Base-by-base conservation (phyloP, 2,888 invertebrate genomes). In the Steinernema carpocapsae region DNA sequence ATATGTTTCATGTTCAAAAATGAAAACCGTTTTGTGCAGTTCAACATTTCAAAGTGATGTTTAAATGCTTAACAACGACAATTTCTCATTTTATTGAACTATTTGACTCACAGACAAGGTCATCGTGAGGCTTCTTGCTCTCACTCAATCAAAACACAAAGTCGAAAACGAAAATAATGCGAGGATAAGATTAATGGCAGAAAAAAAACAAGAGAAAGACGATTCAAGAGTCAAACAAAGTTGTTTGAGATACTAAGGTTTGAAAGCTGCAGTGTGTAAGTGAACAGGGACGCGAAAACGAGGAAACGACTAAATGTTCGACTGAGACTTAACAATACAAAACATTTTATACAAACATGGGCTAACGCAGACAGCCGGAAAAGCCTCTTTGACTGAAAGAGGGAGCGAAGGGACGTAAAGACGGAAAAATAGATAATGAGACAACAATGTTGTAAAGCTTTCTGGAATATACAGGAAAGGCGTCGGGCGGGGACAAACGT, bases 311-410 rank as follows among this genome's bases (percentile, higher is more conserved):
- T 37, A 37, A 37, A 37, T 37, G 37, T 37, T 37, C 37, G 37
- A 37, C 37, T 37, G 37, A 37, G 37, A 37, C 37, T 37, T 10
- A 37, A 37, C 37, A 37, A 37, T 37, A 37, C 37, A 37, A 37
- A 37, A 37, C 37, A 64, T 29, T 64, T 64, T 64, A 64, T 64
- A 64, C 64, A 64, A 29, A 64, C 64, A 64, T 3, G 14, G 64
- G 64, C 10, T 24, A 12, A n/a, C 22, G 12, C 24, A 22, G 19
- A 52, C 19, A 2, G 52, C 22, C 52, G 24, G 10, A 2, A 2
- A 22, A n/a, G 22, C 10, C 37, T 37, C 37, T 10, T 10, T 37
- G 10, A 37, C 3, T 37, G 37, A 10, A 10, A 37, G 10, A 10
- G 10, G 37, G 37, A 10, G 37, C 37, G 3, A 37, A 10, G 37